Conservation (phyloP, 2,888 invertebrate genomes). For the Galerucella nymphaeae region DNA sequence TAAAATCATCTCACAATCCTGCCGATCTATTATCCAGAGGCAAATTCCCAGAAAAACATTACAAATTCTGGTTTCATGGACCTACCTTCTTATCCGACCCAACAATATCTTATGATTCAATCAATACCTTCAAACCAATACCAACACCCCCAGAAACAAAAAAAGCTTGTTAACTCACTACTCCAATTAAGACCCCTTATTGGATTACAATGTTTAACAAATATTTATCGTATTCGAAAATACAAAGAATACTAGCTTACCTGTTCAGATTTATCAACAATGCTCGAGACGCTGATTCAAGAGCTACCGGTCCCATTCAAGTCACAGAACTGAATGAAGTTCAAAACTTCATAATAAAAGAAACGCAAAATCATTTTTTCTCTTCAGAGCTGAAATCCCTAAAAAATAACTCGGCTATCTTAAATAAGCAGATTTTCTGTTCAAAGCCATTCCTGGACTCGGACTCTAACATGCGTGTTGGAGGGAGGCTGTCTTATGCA, state of each 20-base stretch:
- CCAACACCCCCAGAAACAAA: not conserved
- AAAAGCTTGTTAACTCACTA: not conserved
- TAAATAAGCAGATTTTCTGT: not conserved
- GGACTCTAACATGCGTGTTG: no score
- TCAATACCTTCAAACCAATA: not conserved
- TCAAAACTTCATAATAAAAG: no score
- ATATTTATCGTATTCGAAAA: not conserved
- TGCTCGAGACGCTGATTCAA: no score
- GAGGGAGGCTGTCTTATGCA: conserved; percentile 4
- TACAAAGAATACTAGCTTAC: no score
- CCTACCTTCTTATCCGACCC: no score
- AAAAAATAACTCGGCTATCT: not conserved
- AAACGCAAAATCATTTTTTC: no score
- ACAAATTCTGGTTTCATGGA: not conserved
- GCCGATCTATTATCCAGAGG: conserved; percentile 2
- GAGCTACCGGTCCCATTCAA: no score
- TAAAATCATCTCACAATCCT: not conserved
- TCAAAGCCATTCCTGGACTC: not conserved
- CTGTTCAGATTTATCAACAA: no score
- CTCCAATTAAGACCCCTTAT: not conserved
- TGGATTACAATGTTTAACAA: no score
- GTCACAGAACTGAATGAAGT: no score
- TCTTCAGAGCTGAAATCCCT: not conserved
- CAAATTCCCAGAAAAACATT: not conserved
- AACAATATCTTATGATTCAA: not conserved